Conservation (phyloP, 1,140 invertebrate species). For the Parasteatoda tepidariorum region DNA sequence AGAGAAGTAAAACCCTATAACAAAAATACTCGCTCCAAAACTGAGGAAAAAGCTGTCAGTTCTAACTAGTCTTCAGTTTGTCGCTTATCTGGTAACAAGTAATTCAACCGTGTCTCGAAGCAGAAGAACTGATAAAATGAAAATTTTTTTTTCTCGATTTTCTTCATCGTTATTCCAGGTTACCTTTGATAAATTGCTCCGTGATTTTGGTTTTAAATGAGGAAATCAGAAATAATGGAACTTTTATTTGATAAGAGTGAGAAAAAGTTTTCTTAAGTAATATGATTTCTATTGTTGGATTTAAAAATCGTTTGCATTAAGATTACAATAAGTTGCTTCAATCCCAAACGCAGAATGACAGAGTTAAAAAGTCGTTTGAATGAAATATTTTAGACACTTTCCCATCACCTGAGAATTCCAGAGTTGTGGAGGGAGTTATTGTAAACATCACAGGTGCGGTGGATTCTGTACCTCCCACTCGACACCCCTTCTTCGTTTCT, state of each 20-base stretch:
- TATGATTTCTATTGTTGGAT: no score
- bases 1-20: neutral
- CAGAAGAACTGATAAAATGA: neutral
- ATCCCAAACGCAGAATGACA: no score
- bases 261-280: no score
- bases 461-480: neutral
- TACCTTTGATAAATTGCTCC: no score
- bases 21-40: neutral
- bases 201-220: no score
- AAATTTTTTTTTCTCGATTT: neutral
- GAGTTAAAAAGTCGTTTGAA: neutral
- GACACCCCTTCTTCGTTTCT: neutral
- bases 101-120: neutral
- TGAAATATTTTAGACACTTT: neutral
- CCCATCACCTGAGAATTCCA: conserved; percentile 3
- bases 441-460: conserved; percentile 31
- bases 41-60: neutral
- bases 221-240: no score
- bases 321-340: no score
- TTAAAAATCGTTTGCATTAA: no score
- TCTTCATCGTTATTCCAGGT: no score
- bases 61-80: neutral
- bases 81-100: neutral
- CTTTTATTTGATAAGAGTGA: no score
- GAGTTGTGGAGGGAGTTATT: neutral